Evolutionary conservation across 2,797 vertebrate genomes (phyloP).

Genomic region (Gallinago nigripennis): DNA sequence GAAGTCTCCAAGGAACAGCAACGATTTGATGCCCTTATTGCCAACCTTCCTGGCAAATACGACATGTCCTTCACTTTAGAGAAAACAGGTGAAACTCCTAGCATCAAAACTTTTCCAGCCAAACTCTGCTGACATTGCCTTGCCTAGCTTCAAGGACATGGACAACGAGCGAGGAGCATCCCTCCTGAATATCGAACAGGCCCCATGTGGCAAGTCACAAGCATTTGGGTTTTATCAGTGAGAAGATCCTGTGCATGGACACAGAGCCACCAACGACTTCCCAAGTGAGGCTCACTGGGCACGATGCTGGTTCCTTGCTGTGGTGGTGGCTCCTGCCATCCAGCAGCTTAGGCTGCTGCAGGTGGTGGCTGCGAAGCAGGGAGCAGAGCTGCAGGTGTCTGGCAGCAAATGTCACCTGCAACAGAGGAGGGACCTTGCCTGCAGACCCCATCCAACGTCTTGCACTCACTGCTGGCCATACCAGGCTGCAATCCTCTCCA

Average conservation of each 20-base stretch:
- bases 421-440: background rate
- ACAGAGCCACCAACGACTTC: background rate
- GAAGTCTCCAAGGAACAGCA: background rate
- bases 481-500: background rate
- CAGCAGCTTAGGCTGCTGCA: background rate
- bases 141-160: background rate
- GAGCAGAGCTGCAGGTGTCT: background rate
- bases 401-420: background rate
- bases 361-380: background rate
- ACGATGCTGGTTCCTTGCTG: background rate
- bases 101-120: background rate
- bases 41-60: background rate
- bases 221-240: background rate
- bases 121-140: background rate
- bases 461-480: background rate
- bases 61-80: background rate
- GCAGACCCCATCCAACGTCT: rapidly evolving
- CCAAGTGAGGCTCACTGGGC: background rate
- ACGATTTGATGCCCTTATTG: background rate
- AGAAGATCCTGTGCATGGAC: background rate
- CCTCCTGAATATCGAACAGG: background rate
- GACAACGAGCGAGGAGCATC: background rate
- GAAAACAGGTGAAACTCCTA: background rate
- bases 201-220: background rate
- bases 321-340: background rate